Evolutionary conservation across 2,888 invertebrate genomes (phyloP).

Genomic region (Augochlorella aurata): DNA sequence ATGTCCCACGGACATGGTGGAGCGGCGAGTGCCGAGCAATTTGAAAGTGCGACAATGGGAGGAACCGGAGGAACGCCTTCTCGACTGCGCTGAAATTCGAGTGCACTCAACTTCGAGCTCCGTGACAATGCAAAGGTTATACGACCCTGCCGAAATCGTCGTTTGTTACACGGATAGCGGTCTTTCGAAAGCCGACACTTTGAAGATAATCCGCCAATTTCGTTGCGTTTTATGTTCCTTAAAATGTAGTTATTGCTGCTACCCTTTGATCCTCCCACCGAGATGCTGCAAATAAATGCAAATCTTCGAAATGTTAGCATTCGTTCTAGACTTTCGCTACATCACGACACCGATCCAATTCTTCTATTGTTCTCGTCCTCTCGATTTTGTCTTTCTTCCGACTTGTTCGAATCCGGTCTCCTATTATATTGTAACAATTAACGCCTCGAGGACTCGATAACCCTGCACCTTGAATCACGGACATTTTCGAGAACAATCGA

Average conservation of each 20-base stretch:
- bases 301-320: background rate
- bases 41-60: conserved; percentile 71
- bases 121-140: conserved; percentile 75
- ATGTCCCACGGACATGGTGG: conserved; percentile 53
- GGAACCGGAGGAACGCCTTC: conserved; percentile 76
- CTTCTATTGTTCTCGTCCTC: too few relatives aligned
- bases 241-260: background rate
- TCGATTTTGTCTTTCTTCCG: background rate
- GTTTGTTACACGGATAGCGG: conserved; percentile 70
- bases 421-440: too few relatives aligned
- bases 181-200: conserved; percentile 50
- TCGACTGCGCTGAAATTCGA: conserved; percentile 75
- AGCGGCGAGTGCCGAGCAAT: conserved; percentile 62
- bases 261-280: background rate
- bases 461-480: too few relatives aligned
- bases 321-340: background rate
- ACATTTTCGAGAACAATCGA: too few relatives aligned
- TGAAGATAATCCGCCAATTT: conserved; percentile 59
- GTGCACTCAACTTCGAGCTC: conserved; percentile 79
- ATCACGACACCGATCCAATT: background rate
- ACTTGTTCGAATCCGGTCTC: too few relatives aligned
- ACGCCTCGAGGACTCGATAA: too few relatives aligned
- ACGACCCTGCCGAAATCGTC: conserved; percentile 77
- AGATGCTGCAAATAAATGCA: background rate
- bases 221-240: background rate